phyloP scores from a whole-genome alignment of 2,888 invertebrate species.

The Sesamia inferens region DNA sequence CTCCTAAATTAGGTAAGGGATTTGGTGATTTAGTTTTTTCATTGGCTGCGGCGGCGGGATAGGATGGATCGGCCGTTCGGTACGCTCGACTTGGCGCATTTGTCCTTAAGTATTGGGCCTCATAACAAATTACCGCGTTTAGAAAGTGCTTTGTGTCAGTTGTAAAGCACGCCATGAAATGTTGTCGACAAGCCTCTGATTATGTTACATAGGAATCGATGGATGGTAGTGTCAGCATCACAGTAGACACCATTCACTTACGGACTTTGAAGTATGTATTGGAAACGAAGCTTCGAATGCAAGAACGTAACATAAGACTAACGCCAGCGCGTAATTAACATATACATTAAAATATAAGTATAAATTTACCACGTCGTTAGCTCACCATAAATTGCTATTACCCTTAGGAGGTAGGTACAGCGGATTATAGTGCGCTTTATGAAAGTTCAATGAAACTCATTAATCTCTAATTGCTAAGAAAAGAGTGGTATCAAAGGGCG shows the following conservation, averaged over 20 bases:
- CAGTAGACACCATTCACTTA: conserved; percentile 9
- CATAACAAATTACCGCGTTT: conserved; percentile 66
- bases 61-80: conserved; percentile 67
- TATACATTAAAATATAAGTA: neutral
- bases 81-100: conserved; percentile 60
- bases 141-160: conserved; percentile 46
- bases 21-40: conserved; percentile 88
- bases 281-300: neutral
- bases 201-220: conserved; percentile 42
- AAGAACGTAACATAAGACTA: neutral
- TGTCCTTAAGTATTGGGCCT: conserved; percentile 66
- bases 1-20: conserved; percentile 89
- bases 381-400: neutral
- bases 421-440: conserved; percentile 65
- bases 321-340: neutral
- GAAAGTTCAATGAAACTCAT: conserved; percentile 78
- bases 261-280: conserved; percentile 23
- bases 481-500: conserved; percentile 79
- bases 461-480: conserved; percentile 85
- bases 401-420: neutral
- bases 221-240: conserved; percentile 7
- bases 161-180: conserved; percentile 31
- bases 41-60: conserved; percentile 74
- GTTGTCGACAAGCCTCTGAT: conserved; percentile 15
- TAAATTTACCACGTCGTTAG: neutral